Evolutionary conservation across 2,888 invertebrate species (phyloP).

Genomic region (Gasteruption jaculator): DNA sequence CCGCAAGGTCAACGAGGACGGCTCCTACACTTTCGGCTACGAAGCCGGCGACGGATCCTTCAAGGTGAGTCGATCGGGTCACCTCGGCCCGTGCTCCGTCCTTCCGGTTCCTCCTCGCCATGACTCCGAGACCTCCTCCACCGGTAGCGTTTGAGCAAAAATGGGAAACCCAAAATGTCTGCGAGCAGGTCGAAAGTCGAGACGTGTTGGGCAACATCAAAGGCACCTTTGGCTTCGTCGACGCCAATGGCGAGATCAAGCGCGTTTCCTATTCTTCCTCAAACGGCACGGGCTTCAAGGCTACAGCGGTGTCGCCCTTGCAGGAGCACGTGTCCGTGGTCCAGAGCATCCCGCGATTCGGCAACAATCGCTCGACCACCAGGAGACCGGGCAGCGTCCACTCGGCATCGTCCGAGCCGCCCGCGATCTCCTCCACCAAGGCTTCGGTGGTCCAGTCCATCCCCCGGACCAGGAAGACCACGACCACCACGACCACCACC

Average conservation of each 20-base stretch:
- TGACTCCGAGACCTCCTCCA: neutral
- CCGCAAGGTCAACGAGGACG: slow-evolving; percentile 75
- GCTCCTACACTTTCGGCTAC: slow-evolving; percentile 80
- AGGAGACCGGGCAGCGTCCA: slow-evolving; percentile 43
- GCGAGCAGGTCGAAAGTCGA: slow-evolving; percentile 64
- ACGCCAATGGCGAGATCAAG: slow-evolving; percentile 73
- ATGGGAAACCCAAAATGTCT: neutral
- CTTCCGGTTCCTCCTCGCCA: neutral
- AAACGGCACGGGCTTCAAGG: slow-evolving; percentile 54
- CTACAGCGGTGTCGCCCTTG: slow-evolving; percentile 52
- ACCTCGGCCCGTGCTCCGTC: no score
- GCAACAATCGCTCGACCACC: slow-evolving; percentile 55
- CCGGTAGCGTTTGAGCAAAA: neutral
- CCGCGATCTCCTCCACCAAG: no score
- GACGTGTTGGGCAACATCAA: slow-evolving; percentile 76
- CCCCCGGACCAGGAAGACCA: slow-evolving; percentile 55
- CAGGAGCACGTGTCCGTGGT: slow-evolving; percentile 49
- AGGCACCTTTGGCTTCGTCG: slow-evolving; percentile 79
- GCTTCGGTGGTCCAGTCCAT: slow-evolving; percentile 65
- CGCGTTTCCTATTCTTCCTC: slow-evolving; percentile 70
- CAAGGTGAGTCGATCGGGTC: slow-evolving; percentile 60
- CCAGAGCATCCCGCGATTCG: slow-evolving; percentile 45
- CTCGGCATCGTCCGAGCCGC: slow-evolving; percentile 54
- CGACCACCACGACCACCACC: slow-evolving; percentile 40
- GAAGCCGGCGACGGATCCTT: slow-evolving; percentile 83